Evolutionary conservation across 2,888 invertebrate genomes (phyloP).

Genomic region (Stegana nigrithorax): DNA sequence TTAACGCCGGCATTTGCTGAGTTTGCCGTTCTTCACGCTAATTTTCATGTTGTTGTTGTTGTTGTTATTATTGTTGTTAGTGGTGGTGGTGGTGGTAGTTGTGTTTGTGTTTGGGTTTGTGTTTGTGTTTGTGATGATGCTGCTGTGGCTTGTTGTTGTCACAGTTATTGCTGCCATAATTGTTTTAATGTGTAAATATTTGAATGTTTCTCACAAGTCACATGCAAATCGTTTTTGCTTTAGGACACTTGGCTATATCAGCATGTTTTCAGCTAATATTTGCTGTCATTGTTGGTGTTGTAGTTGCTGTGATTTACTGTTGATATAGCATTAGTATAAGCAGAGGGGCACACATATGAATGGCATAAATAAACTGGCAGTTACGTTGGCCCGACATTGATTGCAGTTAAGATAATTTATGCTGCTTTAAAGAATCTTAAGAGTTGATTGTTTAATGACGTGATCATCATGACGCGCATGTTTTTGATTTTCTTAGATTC

Average conservation of each 20-base stretch:
- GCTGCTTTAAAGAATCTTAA: no score
- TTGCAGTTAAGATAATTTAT: no score
- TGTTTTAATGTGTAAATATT: conserved; percentile 15
- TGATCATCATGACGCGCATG: no score
- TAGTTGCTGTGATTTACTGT: background rate
- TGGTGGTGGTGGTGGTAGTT: background rate
- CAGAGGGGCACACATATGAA: no score
- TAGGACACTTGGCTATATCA: no score
- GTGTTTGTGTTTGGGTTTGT: background rate
- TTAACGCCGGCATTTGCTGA: conserved; percentile 12
- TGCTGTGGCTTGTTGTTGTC: conserved; percentile 4
- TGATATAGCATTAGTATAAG: no score
- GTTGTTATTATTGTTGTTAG: background rate
- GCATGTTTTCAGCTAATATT: background rate
- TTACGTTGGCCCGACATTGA: no score
- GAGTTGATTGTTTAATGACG: no score
- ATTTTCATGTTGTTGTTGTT: background rate
- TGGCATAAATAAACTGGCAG: no score
- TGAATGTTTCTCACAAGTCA: conserved; percentile 4
- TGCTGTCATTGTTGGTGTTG: background rate
- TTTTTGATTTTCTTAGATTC: no score
- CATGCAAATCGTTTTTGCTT: conserved; percentile 12
- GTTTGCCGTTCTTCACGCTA: background rate
- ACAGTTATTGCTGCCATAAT: conserved; percentile 10
- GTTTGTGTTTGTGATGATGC: background rate